Percentiles rank a stretch among this genome's conserved stretches.
phyloP scores from a whole-genome alignment of 1,140 invertebrate species.

The Neodiprion pinetum region DNA sequence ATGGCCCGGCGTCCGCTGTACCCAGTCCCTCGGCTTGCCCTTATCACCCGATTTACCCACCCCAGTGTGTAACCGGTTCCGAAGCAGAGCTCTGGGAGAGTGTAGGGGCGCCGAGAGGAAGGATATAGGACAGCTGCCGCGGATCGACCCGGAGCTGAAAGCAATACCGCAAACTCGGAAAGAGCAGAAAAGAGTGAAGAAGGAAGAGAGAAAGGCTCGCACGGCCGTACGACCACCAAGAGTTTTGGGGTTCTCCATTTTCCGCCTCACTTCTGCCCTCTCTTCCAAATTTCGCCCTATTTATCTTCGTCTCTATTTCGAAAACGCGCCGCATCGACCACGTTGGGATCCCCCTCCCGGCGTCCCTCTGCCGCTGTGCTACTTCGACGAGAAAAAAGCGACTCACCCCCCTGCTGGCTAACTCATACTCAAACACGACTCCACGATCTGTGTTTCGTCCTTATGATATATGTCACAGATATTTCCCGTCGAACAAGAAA shows the following conservation, averaged over 20 bases:
- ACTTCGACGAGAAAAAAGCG: not conserved
- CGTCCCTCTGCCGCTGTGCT: not conserved
- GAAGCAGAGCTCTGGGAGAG: not conserved
- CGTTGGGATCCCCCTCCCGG: no score
- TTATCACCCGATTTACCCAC: conserved; percentile 4
- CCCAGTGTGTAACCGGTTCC: not conserved
- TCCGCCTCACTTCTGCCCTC: not conserved
- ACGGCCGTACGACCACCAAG: not conserved
- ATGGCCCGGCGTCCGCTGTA: not conserved
- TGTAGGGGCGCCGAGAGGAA: conserved; percentile 9
- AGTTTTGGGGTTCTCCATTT: not conserved
- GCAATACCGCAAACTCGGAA: conserved; percentile 16
- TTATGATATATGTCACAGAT: not conserved
- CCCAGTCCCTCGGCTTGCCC: not conserved
- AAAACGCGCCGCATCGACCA: not conserved
- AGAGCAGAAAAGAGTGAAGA: not conserved
- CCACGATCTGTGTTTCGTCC: not conserved
- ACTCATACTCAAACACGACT: no score
- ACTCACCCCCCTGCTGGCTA: no score
- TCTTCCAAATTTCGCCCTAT: not conserved
- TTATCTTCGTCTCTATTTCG: not conserved
- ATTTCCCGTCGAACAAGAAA: not conserved
- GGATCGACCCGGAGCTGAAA: conserved; percentile 23
- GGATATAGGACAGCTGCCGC: conserved; percentile 27
- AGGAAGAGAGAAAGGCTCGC: not conserved